These are phyloP conservation scores for Encarsia formosa DNA, from an alignment of 2,888 invertebrate genomes.

Conservation along the genomic window DNA sequence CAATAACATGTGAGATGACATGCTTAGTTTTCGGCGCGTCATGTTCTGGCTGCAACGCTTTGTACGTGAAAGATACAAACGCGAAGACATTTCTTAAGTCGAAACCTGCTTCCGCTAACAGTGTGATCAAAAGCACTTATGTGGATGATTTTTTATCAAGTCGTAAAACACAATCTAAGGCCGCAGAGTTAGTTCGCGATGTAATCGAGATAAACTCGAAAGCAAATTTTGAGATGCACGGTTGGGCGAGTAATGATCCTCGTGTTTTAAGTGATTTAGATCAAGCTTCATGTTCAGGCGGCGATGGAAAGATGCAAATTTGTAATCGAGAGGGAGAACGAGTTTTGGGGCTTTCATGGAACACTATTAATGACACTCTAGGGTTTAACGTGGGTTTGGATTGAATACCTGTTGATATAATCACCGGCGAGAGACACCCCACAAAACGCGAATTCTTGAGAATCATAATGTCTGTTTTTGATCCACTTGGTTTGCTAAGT, in stretches of 20 bases:
- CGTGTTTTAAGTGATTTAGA: background rate
- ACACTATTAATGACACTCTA: too few relatives aligned
- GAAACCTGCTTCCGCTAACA: background rate
- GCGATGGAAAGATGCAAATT: too few relatives aligned
- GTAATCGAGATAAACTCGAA: too few relatives aligned
- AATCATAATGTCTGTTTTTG: conserved; percentile 32
- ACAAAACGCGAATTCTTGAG: conserved; percentile 29
- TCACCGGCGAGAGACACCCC: conserved; percentile 14
- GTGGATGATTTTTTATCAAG: background rate
- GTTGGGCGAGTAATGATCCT: background rate
- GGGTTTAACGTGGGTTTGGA: conserved; percentile 22
- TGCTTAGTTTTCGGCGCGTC: conserved; percentile 2
- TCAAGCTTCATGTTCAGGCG: too few relatives aligned
- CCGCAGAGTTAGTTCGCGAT: background rate
- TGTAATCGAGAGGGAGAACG: background rate
- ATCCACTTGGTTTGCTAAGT: conserved; percentile 32
- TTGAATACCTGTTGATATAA: conserved; percentile 20
- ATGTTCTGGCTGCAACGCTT: conserved; percentile 1
- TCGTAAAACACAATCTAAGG: background rate
- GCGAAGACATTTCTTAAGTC: background rate
- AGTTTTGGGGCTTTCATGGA: too few relatives aligned
- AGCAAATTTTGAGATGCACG: conserved; percentile 1
- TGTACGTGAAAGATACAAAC: too few relatives aligned
- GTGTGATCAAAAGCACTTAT: background rate
- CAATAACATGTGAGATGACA: background rate